Evolutionary conservation across 1,140 invertebrate genomes (phyloP).

Genomic region (Portunus trituberculatus): DNA sequence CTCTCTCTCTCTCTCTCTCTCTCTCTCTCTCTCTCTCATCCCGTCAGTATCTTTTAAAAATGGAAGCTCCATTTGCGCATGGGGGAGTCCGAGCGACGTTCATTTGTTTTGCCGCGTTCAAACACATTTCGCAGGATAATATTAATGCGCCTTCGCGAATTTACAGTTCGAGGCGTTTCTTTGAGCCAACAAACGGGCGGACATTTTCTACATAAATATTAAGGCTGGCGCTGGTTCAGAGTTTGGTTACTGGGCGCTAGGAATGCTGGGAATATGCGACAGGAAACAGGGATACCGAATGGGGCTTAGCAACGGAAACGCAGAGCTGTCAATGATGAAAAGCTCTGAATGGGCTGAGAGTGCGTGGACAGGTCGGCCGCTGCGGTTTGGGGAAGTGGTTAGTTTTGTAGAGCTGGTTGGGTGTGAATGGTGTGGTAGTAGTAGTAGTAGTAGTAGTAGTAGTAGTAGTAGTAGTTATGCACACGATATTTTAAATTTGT

Average conservation of each 20-base stretch:
- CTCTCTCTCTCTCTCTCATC: not conserved
- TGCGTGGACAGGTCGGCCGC: not conserved
- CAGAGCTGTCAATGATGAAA: not conserved
- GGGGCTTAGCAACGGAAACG: not conserved
- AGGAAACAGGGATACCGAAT: not conserved
- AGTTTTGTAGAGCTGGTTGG: too few species aligned
- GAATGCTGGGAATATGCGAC: not conserved
- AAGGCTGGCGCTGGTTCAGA: not conserved
- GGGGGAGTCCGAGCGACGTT: not conserved
- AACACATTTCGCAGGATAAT: not conserved
- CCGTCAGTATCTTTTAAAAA: not conserved
- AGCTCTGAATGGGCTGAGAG: not conserved
- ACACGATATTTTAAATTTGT: too few species aligned
- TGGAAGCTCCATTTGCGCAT: not conserved
- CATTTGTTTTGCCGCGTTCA: not conserved
- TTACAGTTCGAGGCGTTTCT: not conserved
- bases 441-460: too few species aligned
- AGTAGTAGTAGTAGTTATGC: too few species aligned
- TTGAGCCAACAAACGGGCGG: not conserved
- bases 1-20: too few species aligned
- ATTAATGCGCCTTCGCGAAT: not conserved
- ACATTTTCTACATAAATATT: conserved; percentile 14
- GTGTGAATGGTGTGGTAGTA: too few species aligned
- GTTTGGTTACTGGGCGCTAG: not conserved
- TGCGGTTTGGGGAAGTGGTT: too few species aligned